These are phyloP conservation scores for Ophion costatus DNA, from an alignment of 2,888 invertebrate species.

Conservation along the genomic window DNA sequence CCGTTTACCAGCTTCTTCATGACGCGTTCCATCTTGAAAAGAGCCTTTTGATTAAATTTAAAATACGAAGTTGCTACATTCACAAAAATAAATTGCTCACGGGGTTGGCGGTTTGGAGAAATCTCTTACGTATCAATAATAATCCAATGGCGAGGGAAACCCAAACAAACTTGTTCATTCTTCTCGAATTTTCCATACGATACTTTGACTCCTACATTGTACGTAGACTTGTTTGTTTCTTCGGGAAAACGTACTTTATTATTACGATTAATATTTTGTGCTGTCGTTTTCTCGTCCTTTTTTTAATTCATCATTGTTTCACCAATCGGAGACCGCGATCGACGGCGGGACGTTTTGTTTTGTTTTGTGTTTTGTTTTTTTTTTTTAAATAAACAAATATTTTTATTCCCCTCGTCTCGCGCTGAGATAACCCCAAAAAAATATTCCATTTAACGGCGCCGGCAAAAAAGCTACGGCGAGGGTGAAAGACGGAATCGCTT, in stretches of 20 bases:
- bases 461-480: conserved; percentile 27
- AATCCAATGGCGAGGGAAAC: background rate
- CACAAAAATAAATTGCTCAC: background rate
- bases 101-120: background rate
- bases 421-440: conserved; percentile 72
- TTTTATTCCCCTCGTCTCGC: conserved; percentile 24
- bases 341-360: conserved; percentile 20
- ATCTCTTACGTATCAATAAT: background rate
- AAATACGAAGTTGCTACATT: background rate
- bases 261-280: background rate
- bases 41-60: no score
- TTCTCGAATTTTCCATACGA: conserved; percentile 28
- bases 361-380: no score
- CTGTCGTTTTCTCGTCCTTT: background rate
- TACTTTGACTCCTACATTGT: background rate
- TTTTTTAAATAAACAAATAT: no score
- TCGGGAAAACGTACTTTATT: background rate
- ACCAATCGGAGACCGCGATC: conserved; percentile 6
- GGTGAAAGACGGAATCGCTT: conserved; percentile 57
- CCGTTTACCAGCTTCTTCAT: no score
- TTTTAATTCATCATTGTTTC: conserved; percentile 6
- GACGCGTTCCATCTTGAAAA: no score
- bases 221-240: background rate
- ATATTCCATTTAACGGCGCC: conserved; percentile 71
- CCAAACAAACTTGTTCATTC: conserved; percentile 3